A percentile compares a stretch with the other conserved stretches of the same genome.
Conservation (phyloP, 2,888 invertebrate genomes). For the Pristionchus maxplancki region DNA sequence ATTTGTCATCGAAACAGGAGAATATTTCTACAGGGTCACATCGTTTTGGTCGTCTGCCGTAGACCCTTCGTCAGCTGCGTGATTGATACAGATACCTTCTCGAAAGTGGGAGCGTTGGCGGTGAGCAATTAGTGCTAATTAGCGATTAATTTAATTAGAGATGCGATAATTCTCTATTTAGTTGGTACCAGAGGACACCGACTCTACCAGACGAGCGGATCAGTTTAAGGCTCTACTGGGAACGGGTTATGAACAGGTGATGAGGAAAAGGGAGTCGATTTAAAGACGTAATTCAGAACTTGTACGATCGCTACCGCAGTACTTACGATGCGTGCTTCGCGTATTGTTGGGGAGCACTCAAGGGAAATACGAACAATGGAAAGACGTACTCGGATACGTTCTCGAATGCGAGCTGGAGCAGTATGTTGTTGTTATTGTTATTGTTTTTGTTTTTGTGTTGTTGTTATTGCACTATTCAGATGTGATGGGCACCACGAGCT, state of each 20-base stretch:
- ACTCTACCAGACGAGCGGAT: not conserved
- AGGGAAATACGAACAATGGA: conserved; percentile 28
- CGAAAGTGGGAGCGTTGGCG: not conserved
- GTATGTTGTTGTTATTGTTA: not conserved
- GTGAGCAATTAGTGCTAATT: too few relatives aligned
- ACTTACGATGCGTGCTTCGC: conserved; percentile 64
- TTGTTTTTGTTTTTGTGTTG: not conserved
- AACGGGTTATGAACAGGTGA: not conserved
- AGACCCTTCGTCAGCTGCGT: not conserved
- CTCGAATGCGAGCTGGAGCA: conserved; percentile 35
- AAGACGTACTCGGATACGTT: conserved; percentile 37
- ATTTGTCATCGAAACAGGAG: not conserved
- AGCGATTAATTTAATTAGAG: too few relatives aligned
- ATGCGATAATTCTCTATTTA: not conserved
- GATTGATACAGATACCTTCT: not conserved
- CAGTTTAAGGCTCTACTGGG: not conserved
- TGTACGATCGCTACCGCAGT: conserved; percentile 49
- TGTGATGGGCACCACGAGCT: not conserved
- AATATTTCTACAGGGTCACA: not conserved
- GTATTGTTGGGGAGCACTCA: conserved; percentile 55
- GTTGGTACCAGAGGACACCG: not conserved
- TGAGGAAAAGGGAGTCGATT: too few relatives aligned
- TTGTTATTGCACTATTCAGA: not conserved
- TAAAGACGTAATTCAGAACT: not conserved
- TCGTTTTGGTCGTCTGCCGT: conserved; percentile 19